These are phyloP conservation scores for Junonia oenone DNA, from an alignment of 2,888 invertebrate species.

Conservation along the genomic window DNA sequence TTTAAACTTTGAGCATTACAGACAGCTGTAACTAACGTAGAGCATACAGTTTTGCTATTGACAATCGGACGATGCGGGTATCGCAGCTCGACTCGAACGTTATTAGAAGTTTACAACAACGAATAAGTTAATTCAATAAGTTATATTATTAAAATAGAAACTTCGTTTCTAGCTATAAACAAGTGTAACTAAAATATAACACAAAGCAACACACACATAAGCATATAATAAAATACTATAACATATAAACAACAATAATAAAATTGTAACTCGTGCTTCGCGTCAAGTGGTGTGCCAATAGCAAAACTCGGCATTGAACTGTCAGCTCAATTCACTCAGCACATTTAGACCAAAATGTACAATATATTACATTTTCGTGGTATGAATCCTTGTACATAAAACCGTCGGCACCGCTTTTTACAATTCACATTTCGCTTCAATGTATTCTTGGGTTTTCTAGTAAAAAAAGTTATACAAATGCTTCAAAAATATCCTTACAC, in stretches of 20 bases:
- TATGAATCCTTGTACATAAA: constrained; percentile 72
- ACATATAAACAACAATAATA: constrained; percentile 69
- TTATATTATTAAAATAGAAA: constrained; percentile 72
- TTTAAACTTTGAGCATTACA: constrained; percentile 74
- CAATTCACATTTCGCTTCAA: constrained; percentile 68
- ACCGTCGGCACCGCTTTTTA: constrained; percentile 69
- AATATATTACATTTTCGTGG: constrained; percentile 77
- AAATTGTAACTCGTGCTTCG: constrained; percentile 56
- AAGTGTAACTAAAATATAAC: constrained; percentile 70
- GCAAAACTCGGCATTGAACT: constrained; percentile 75
- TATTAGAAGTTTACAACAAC: constrained; percentile 67
- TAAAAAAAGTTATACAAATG: constrained; percentile 77
- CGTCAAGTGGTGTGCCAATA: constrained; percentile 64
- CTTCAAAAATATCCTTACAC: constrained; percentile 79
- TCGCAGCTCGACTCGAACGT: constrained; percentile 39
- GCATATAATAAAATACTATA: constrained; percentile 67
- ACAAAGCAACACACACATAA: constrained; percentile 77
- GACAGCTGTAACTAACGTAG: constrained; percentile 72
- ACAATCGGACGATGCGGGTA: constrained; percentile 48
- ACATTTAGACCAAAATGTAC: constrained; percentile 79
- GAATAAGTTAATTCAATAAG: constrained; percentile 73
- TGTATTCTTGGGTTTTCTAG: constrained; percentile 71
- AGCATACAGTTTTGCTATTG: constrained; percentile 78
- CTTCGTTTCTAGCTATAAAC: constrained; percentile 70
- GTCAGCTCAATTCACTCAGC: constrained; percentile 76